Evolutionary conservation across 1,140 invertebrate genomes (phyloP).

Genomic region (Gryon sp.): DNA sequence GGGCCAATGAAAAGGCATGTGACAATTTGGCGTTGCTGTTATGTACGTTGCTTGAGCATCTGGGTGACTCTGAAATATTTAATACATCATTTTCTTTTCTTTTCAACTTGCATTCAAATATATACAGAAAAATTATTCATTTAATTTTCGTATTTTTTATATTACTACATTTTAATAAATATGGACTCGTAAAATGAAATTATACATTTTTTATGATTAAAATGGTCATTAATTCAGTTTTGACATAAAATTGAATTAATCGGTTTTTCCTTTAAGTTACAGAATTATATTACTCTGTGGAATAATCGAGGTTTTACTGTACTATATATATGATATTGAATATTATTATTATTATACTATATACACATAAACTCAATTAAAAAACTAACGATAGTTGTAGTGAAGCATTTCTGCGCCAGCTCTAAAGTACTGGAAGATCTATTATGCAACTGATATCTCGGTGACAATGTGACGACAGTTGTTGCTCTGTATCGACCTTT

Average conservation of each 20-base stretch:
- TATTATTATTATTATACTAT: too few relatives aligned
- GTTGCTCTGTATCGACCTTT: constrained; percentile 93
- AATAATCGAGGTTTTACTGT: too few relatives aligned
- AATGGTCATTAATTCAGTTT: too few relatives aligned
- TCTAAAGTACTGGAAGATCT: constrained; percentile 89
- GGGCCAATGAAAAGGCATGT: constrained; percentile 97
- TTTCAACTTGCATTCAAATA: constrained; percentile 16
- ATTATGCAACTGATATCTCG: constrained; percentile 96
- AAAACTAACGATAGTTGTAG: constrained; percentile 82
- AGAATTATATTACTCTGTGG: too few relatives aligned
- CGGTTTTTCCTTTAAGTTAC: too few relatives aligned
- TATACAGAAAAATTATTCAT: neutral
- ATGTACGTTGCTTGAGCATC: constrained; percentile 85
- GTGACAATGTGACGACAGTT: constrained; percentile 94
- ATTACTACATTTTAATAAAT: too few relatives aligned
- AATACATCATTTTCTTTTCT: constrained; percentile 9
- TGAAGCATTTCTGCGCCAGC: constrained; percentile 91
- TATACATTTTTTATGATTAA: too few relatives aligned
- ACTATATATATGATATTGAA: too few relatives aligned
- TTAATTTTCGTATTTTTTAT: too few relatives aligned
- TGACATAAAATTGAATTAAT: too few relatives aligned
- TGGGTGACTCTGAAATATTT: constrained; percentile 81
- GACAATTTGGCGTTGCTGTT: constrained; percentile 90
- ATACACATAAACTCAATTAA: too few relatives aligned
- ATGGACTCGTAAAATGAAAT: too few relatives aligned